Evolutionary conservation across 23 tunicate genomes (phyloP).

Genomic region (Ciona savignyi): DNA sequence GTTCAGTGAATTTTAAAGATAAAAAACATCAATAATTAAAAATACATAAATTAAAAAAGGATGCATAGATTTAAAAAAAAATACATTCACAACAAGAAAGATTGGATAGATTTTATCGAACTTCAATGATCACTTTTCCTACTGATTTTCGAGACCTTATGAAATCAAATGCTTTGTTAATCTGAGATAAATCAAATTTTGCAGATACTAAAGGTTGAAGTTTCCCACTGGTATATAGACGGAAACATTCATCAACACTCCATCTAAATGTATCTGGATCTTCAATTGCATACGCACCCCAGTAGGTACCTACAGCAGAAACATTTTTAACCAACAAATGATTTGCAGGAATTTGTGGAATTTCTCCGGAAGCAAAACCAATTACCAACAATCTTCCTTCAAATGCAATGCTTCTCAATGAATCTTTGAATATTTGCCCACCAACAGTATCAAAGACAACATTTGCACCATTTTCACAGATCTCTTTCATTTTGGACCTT

Average conservation of each 20-base stretch:
- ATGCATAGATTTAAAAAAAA: no score
- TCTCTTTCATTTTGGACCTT: constrained; percentile 32
- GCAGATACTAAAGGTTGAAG: constrained; percentile 53
- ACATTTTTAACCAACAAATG: constrained; percentile 80
- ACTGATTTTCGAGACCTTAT: constrained; percentile 61
- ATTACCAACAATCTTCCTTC: constrained; percentile 77
- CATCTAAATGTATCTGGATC: constrained; percentile 44
- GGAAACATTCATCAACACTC: constrained; percentile 39
- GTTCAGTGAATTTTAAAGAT: no score
- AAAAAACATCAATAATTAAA: no score
- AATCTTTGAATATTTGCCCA: constrained; percentile 77
- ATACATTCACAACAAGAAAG: no score
- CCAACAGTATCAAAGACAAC: constrained; percentile 95
- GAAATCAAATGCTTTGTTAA: constrained; percentile 73
- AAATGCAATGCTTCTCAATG: constrained; percentile 62
- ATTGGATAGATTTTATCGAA: constrained; percentile 3
- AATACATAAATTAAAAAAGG: no score
- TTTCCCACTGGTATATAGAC: constrained; percentile 32
- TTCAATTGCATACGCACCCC: constrained; percentile 42
- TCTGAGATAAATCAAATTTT: constrained; percentile 44
- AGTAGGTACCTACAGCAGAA: constrained; percentile 70
- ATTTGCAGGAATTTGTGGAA: constrained; percentile 79
- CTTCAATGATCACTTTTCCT: constrained; percentile 78
- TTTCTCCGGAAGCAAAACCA: constrained; percentile 85
- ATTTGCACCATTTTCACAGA: constrained; percentile 57